Evolutionary conservation across 2,113 vertebrate genomes (phyloP), one percentile per base, ranked within the genome.

Genomic region (Clarias batrachus): DNA sequence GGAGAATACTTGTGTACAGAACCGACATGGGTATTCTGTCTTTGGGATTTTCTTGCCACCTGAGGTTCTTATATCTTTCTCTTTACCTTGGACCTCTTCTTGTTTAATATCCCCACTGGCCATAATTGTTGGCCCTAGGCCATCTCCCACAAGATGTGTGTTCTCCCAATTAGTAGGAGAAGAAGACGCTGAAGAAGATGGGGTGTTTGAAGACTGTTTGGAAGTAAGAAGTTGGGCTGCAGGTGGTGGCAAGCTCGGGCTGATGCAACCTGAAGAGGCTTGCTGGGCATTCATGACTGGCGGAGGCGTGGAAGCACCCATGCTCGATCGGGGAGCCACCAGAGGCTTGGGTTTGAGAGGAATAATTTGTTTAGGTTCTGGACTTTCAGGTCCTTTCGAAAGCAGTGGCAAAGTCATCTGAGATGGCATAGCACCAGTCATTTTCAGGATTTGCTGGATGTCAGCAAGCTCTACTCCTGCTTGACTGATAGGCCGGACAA

Each of bases 371-470:
- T 97, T 97, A 91, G 95, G 94, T 80, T 96, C 93, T 0, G 95
- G 93, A 66, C 94, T 91, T 41, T 95, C 96, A 0, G 96, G 95
- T 81, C 95, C 95, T 94, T 97, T 97, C 89, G 97, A 95, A 88
- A 97, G 95, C 0, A 96, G 93, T 0, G 97, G 97, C 88, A 98
- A 95, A 88, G 95, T 97, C 85, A 98, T 96, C 13, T 97, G 97
- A 56, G 96, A 96, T 3, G 96, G 96, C 0, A 96, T 96, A 0
- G 97, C 95, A 1, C 97, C 92, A 3, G 98, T 96, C 94, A 99
- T 97, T 90, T 97, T 97, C 88, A 99, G 95, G 91, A 99, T 99
- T 94, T 99, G 97, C 92, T 98, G 97, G 92, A 99, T 98, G 91
- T 99, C 97, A 0, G 97, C 97, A 89, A 99, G 93, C 91, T 98